Conservation (phyloP, 2,113 vertebrate genomes). For the Tiliqua scincoides region DNA sequence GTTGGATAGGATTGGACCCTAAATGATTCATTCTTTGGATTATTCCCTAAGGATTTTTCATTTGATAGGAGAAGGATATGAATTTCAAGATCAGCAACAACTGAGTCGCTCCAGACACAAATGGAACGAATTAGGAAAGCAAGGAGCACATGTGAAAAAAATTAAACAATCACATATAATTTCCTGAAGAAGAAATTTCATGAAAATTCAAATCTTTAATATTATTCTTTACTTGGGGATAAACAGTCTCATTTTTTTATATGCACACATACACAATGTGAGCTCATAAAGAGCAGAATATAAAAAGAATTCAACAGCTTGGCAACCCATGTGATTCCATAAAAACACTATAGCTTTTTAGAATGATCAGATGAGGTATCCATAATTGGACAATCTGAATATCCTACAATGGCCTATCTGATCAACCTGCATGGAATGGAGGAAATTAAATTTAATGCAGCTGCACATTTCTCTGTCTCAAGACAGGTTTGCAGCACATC, state of each 20-base stretch:
- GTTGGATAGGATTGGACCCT: no score
- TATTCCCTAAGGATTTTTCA: background rate
- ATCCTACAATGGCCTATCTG: background rate
- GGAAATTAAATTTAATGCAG: background rate
- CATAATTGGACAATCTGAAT: background rate
- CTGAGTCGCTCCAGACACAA: background rate
- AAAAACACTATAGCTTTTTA: background rate
- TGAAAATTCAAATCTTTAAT: background rate
- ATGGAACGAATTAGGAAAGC: background rate
- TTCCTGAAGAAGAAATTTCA: background rate
- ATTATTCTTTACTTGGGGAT: background rate
- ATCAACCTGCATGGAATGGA: slow-evolving; percentile 7
- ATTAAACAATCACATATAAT: background rate
- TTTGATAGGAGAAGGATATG: slow-evolving; percentile 7
- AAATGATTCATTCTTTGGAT: background rate
- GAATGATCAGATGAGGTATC: background rate
- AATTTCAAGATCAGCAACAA: background rate
- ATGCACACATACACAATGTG: background rate
- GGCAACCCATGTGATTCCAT: background rate
- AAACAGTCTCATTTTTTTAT: background rate
- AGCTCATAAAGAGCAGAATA: background rate
- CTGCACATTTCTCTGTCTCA: background rate
- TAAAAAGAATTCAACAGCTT: background rate
- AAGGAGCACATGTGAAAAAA: background rate
- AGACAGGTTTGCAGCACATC: background rate